phyloP scores from a whole-genome alignment of 2,797 vertebrate species.

The Diplodus sargus region DNA sequence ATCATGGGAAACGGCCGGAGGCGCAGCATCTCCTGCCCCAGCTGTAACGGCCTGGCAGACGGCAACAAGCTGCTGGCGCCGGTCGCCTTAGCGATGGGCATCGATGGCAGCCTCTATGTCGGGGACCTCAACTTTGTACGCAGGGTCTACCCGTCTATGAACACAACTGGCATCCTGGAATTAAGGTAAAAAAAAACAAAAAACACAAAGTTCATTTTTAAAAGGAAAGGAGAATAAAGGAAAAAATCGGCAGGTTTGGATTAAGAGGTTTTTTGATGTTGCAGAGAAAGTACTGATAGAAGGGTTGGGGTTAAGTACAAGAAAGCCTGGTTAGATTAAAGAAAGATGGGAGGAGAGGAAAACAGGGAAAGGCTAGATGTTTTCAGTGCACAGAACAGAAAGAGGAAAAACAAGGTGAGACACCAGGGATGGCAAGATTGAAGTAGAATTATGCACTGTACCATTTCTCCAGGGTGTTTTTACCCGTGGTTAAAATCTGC shows the following conservation, averaged over 20 bases:
- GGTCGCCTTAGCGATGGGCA: slow-evolving; percentile 94
- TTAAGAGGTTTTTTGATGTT: slow-evolving; percentile 26
- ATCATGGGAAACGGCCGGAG: slow-evolving; percentile 97
- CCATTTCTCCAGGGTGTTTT: slow-evolving; percentile 69
- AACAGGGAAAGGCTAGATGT: slow-evolving; percentile 19
- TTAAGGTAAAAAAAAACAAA: slow-evolving; percentile 87
- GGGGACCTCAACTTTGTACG: slow-evolving; percentile 98
- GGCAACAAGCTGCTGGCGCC: slow-evolving; percentile 98
- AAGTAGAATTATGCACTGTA: slow-evolving; percentile 50
- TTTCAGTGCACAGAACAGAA: slow-evolving; percentile 39
- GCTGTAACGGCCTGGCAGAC: slow-evolving; percentile 97
- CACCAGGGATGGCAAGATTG: slow-evolving; percentile 38
- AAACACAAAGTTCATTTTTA: background rate
- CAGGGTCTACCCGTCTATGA: slow-evolving; percentile 95
- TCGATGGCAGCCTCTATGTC: slow-evolving; percentile 97
- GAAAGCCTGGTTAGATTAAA: slow-evolving; percentile 6
- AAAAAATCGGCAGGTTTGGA: slow-evolving; percentile 26
- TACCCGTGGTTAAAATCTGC: slow-evolving; percentile 68
- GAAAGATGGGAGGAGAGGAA: background rate
- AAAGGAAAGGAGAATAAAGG: background rate
- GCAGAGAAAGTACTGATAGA: slow-evolving; percentile 10
- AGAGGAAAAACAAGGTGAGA: slow-evolving; percentile 50
- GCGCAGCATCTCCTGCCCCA: slow-evolving; percentile 98
- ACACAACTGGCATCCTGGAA: slow-evolving; percentile 97
- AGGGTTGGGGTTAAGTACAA: background rate